A percentile compares a stretch with the other conserved stretches of the same genome.
Evolutionary conservation across 2,113 vertebrate genomes (phyloP).

Genomic region (Chloroceryle aenea): DNA sequence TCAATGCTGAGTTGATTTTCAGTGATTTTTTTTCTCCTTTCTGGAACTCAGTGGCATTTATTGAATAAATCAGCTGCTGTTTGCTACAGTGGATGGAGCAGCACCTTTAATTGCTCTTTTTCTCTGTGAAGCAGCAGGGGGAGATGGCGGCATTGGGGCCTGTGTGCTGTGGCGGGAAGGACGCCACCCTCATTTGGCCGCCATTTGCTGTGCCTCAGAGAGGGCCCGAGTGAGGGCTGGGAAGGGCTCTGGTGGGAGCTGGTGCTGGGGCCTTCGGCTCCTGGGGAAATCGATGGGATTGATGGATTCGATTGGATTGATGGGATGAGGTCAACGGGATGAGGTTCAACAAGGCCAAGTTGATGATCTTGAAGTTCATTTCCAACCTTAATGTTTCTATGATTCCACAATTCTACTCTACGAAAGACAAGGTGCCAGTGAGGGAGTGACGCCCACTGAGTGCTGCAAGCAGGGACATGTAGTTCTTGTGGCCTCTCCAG

Average conservation of each 20-base stretch:
- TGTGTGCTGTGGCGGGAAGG: background rate
- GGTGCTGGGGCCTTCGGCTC: rapidly evolving
- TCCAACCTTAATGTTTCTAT: no score
- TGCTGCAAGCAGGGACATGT: background rate
- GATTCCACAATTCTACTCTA: no score
- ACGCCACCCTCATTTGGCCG: background rate
- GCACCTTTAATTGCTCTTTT: rapidly evolving
- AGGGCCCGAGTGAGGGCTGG: rapidly evolving
- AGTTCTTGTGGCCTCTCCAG: rapidly evolving
- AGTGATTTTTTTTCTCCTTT: background rate
- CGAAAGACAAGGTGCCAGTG: background rate
- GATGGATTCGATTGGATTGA: no score
- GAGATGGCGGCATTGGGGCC: rapidly evolving
- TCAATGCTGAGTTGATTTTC: background rate
- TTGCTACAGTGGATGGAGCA: no score
- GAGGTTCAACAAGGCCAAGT: no score
- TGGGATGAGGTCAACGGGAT: no score
- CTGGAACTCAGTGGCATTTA: background rate
- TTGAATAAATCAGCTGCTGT: rapidly evolving
- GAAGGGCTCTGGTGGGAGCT: no score
- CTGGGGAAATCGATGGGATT: background rate
- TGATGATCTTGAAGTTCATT: no score
- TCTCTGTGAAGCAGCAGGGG: rapidly evolving
- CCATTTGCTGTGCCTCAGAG: background rate
- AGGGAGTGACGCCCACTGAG: rapidly evolving